phyloP scores from a whole-genome alignment of 2,797 vertebrate genomes.

The Pseudochromis fuscus region DNA sequence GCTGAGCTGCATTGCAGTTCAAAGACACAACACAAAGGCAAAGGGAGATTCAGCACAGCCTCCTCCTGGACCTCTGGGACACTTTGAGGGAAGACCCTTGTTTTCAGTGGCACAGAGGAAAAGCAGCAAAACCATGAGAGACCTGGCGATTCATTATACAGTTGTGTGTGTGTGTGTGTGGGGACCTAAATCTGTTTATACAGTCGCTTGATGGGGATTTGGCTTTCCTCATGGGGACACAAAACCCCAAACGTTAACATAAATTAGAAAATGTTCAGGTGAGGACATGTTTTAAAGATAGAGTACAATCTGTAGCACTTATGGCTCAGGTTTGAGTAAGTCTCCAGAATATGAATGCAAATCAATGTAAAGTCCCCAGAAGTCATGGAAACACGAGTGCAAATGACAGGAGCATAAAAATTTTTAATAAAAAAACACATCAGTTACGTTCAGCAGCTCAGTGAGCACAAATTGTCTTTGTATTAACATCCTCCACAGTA shows the following conservation, averaged over 20 bases:
- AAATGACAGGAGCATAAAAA: background rate
- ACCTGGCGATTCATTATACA: constrained; percentile 7
- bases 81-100: constrained; percentile 36
- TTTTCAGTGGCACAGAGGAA: constrained; percentile 38
- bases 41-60: constrained; percentile 4
- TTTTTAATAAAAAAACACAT: background rate
- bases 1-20: constrained; percentile 70
- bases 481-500: background rate
- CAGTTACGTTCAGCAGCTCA: background rate
- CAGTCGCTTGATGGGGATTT: too few species aligned
- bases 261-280: too few species aligned
- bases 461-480: background rate
- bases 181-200: too few species aligned
- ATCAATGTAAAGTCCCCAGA: too few species aligned
- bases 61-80: constrained; percentile 24
- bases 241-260: too few species aligned
- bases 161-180: background rate
- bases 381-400: too few species aligned
- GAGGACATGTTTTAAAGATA: too few species aligned
- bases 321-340: too few species aligned
- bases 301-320: too few species aligned
- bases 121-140: constrained; percentile 5
- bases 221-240: too few species aligned
- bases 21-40: constrained; percentile 31
- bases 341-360: too few species aligned